Evolutionary conservation across 2,888 invertebrate genomes (phyloP), one percentile per base, ranked within the genome.

Genomic region (Penaeus monodon): DNA sequence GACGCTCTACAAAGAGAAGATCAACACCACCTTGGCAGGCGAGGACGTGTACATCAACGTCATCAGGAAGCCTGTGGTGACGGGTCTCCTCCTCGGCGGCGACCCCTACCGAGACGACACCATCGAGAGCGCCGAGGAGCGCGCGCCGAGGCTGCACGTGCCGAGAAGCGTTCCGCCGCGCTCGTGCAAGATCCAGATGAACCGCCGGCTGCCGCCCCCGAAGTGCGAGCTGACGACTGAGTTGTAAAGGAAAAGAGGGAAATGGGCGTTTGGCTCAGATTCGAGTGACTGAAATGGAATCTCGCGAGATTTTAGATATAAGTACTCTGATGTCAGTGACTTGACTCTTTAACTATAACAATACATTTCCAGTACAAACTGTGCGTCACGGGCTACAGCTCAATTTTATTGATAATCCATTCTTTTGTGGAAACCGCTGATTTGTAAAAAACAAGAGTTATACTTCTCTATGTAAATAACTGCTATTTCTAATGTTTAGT

Each of bases 1-100:
- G 29, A 20, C 22, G 20, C 73, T 38, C 10, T 29, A 84, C 63
- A 81, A 57, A 12, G 77, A 81, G n/a, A 44, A 63, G 20, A 79
- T 88, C 57, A 88, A 86, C 70, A 73, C 85, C 44, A 29, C 70
- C 3, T 22, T 88, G 24, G 49, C 85, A 0, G 88, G 88, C 4
- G 80, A 44, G 12, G 88, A 88, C 63, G 79, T 88, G 3, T 88
- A 88, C 57, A 79, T 86, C 33, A 88, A 77, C 64, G 70, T 88
- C 33, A 83, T 86, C 27, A 83, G 85, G 20, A 85, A 88, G n/a
- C 88, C 88, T 22, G 88, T 86, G 44, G 57, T 84, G 57, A 57
- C 68, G 49, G 57, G 68, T 10, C 49, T 74, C 10, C 64, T 74
- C 73, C 74, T 80, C 20, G 57, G 77, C 14, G 77, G 77, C 20